Evolutionary conservation across 53 echinoderm and acorn worm genomes (phyloP).

Genomic region (Patiria pectinifera): DNA sequence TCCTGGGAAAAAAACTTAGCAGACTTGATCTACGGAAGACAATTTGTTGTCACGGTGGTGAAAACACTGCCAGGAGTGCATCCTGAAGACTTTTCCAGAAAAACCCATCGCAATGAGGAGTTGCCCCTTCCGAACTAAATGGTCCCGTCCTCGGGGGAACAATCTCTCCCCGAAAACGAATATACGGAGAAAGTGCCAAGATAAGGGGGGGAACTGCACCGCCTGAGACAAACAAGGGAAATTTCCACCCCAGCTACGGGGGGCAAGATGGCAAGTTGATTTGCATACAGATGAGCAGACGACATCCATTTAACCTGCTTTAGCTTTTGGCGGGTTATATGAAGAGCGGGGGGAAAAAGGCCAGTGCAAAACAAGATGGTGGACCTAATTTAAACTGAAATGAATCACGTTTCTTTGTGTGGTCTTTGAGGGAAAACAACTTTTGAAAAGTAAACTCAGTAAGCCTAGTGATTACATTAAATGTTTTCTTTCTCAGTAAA

Average conservation of each 20-base stretch:
- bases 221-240: background rate
- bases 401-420: background rate
- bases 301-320: constrained; percentile 33
- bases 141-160: background rate
- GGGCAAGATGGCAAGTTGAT: constrained; percentile 19
- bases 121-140: background rate
- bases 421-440: background rate
- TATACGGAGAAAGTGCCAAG: background rate
- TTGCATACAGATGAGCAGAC: constrained; percentile 57
- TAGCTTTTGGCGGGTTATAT: constrained; percentile 43
- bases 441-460: background rate
- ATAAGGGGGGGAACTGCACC: background rate
- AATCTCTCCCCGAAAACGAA: background rate
- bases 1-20: background rate
- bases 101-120: background rate
- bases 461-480: background rate
- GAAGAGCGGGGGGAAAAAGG: background rate
- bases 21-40: background rate
- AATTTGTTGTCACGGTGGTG: background rate
- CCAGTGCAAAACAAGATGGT: background rate
- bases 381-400: background rate
- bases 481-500: no score
- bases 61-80: background rate
- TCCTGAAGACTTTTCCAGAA: background rate
- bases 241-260: background rate